Conservation (phyloP, 2,113 vertebrate genomes). For the Xiphophorus hellerii region DNA sequence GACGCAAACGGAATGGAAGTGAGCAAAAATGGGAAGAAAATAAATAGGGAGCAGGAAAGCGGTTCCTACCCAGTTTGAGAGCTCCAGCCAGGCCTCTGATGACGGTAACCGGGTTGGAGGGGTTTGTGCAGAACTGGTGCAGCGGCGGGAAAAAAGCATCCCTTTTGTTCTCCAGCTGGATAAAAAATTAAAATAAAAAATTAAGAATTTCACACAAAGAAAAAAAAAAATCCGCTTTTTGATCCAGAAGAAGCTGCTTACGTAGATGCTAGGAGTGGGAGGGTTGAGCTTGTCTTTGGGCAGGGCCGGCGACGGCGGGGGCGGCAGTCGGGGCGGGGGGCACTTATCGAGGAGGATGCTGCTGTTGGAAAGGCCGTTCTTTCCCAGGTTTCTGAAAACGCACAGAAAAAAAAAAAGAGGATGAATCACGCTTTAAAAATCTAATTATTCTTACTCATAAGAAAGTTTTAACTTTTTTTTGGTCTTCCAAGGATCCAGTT, state of each 20-base stretch:
- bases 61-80: conserved; percentile 86
- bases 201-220: background rate
- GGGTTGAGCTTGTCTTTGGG: conserved; percentile 99
- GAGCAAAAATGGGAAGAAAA: background rate
- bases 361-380: conserved; percentile 97
- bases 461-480: no score
- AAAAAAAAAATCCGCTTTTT: no score
- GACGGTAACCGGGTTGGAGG: conserved; percentile 98
- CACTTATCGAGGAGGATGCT: conserved; percentile 98
- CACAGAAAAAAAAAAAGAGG: background rate
- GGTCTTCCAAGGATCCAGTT: background rate
- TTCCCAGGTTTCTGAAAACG: conserved; percentile 90
- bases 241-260: conserved; percentile 79
- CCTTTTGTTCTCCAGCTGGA: conserved; percentile 98
- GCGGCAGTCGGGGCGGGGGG: conserved; percentile 94
- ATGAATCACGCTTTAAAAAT: background rate
- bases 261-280: conserved; percentile 99
- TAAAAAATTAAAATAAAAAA: background rate
- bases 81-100: conserved; percentile 99
- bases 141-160: conserved; percentile 98
- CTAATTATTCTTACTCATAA: background rate
- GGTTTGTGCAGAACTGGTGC: conserved; percentile 99
- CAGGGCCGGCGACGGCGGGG: conserved; percentile 92
- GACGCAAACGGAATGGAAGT: background rate
- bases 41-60: background rate